Conservation (phyloP, 2,113 vertebrate genomes). For the Apaloderma vittatum region DNA sequence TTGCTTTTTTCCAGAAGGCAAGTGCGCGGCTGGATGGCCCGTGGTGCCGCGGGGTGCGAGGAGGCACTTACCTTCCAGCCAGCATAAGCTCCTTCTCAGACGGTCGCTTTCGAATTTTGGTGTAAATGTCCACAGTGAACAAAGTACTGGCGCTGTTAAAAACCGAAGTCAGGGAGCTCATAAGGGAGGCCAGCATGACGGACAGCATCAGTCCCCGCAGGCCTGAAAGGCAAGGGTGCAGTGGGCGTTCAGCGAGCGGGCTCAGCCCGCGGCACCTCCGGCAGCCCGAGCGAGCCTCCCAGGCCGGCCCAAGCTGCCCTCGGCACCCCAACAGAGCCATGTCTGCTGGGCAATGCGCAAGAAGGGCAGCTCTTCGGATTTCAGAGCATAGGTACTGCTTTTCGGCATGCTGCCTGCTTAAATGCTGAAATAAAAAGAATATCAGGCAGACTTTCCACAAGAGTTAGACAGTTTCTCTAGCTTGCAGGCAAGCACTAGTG, state of each 20-base stretch:
- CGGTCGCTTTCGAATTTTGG: constrained; percentile 82
- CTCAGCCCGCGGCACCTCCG: rapidly evolving
- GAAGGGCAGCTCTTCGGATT: background rate
- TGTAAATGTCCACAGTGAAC: constrained; percentile 97
- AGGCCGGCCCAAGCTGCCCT: background rate
- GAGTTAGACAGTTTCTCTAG: background rate
- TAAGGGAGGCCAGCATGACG: constrained; percentile 96
- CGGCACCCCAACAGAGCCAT: background rate
- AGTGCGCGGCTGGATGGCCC: rapidly evolving
- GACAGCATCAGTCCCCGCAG: constrained; percentile 94
- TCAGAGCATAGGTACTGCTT: background rate
- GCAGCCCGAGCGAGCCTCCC: too few relatives aligned
- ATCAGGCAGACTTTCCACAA: background rate
- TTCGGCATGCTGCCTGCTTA: background rate
- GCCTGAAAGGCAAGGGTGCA: constrained; percentile 75
- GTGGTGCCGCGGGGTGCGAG: too few relatives aligned
- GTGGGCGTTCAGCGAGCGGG: rapidly evolving
- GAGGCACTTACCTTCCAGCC: constrained; percentile 84
- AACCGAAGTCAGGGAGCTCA: constrained; percentile 98
- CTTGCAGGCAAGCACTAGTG: background rate
- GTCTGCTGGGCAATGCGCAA: background rate
- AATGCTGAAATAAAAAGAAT: background rate
- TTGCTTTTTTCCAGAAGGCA: rapidly evolving
- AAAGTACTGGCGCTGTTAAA: constrained; percentile 97
- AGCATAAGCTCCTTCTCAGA: constrained; percentile 93